These are phyloP conservation scores for Sebastes vulpes DNA, from an alignment of 2,797 vertebrate species.

Conservation along the genomic window DNA sequence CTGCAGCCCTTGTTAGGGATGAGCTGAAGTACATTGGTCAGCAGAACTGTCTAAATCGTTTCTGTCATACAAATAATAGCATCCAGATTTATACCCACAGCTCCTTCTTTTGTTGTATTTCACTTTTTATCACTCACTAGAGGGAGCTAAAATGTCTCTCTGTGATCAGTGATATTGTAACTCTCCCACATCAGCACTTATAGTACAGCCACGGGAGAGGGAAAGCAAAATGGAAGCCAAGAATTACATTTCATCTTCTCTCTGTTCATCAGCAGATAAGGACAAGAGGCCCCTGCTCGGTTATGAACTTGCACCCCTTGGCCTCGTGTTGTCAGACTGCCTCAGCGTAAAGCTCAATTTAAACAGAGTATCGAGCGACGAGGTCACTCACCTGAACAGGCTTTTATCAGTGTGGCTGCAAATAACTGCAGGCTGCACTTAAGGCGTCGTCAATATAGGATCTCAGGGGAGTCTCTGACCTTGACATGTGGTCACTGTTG, in stretches of 20 bases:
- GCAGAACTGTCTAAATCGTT: background rate
- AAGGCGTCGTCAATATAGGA: background rate
- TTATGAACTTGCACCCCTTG: constrained; percentile 7
- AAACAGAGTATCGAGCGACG: background rate
- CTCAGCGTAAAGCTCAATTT: constrained; percentile 6
- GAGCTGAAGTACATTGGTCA: background rate
- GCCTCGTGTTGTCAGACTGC: background rate
- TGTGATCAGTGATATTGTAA: background rate
- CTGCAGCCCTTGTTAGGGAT: background rate
- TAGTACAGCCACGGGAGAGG: background rate
- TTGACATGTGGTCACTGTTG: background rate
- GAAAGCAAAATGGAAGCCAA: constrained; percentile 24
- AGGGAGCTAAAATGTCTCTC: background rate
- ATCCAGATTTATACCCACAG: background rate
- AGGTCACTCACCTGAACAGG: constrained; percentile 1
- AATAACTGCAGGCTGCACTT: constrained; percentile 3
- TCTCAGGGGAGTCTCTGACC: background rate
- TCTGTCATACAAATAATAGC: background rate
- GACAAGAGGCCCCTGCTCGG: background rate
- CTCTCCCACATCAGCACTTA: constrained; percentile 4
- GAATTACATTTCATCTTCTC: constrained; percentile 27
- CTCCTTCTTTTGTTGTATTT: background rate
- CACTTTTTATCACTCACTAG: background rate
- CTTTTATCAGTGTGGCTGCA: constrained; percentile 1
- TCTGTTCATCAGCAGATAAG: constrained; percentile 38